Percentiles rank a stretch among this genome's conserved stretches.
Conservation (phyloP, 2,113 vertebrate species). For the Odocoileus hemionus region DNA sequence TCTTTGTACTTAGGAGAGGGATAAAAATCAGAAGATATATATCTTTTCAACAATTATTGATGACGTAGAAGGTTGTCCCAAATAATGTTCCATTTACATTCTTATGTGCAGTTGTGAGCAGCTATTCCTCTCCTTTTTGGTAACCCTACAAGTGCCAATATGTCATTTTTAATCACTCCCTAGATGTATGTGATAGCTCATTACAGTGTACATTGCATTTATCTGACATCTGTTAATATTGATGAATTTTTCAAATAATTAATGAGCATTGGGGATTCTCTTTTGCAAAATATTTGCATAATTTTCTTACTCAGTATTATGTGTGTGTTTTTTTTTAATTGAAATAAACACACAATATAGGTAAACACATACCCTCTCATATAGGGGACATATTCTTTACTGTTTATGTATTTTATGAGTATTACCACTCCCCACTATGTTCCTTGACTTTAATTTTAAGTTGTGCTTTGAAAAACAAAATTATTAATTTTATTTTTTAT, state of each 20-base stretch:
- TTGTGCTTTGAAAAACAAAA: not conserved
- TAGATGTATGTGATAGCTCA: not conserved
- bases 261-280: not conserved
- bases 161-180: not conserved
- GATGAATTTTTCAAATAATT: not conserved
- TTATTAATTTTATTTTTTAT: not conserved
- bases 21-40: not conserved
- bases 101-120: not conserved
- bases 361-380: not conserved
- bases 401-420: not conserved
- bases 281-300: not conserved
- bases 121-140: not conserved
- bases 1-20: not conserved
- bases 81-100: not conserved
- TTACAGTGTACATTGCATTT: not conserved
- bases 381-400: rapidly evolving
- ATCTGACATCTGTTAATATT: not conserved
- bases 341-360: not conserved
- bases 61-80: not conserved
- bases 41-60: not conserved
- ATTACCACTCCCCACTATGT: not conserved
- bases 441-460: not conserved
- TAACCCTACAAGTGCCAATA: not conserved
- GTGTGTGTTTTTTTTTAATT: not conserved
- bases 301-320: not conserved